These are phyloP conservation scores for Hylaea fasciaria DNA, from an alignment of 2,888 invertebrate genomes.

Conservation along the genomic window DNA sequence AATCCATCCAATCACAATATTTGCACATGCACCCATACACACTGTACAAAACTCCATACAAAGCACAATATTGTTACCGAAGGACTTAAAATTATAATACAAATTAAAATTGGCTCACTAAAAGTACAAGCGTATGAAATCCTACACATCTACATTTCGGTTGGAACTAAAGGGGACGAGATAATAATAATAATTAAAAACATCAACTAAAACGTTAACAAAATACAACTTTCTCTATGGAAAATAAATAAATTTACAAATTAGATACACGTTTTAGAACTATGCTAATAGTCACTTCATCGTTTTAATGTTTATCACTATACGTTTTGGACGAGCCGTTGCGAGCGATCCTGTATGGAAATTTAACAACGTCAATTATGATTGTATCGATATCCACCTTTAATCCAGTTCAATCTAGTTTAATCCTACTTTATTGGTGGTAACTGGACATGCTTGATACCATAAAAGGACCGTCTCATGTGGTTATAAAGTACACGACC, in stretches of 20 bases:
- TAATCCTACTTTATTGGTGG: constrained; percentile 28
- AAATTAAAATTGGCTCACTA: constrained; percentile 78
- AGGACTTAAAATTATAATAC: constrained; percentile 76
- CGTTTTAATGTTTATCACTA: constrained; percentile 76
- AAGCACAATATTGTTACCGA: constrained; percentile 70
- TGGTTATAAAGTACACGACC: constrained; percentile 46
- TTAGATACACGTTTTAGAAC: constrained; percentile 81
- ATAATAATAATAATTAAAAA: constrained; percentile 75
- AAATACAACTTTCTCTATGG: constrained; percentile 85
- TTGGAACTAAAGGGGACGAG: constrained; percentile 78
- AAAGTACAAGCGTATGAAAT: constrained; percentile 84
- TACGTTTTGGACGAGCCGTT: constrained; percentile 61
- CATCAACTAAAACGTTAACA: constrained; percentile 85
- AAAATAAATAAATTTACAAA: constrained; percentile 85
- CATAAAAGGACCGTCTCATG: constrained; percentile 34
- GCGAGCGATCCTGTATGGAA: constrained; percentile 55
- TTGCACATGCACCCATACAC: constrained; percentile 63
- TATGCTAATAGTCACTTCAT: constrained; percentile 80
- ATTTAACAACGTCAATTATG: constrained; percentile 14
- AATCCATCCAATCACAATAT: constrained; percentile 73
- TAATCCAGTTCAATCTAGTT: constrained; percentile 46
- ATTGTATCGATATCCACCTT: constrained; percentile 26
- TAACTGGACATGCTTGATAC: constrained; percentile 26
- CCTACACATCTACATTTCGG: constrained; percentile 80
- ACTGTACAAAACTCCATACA: constrained; percentile 66